These are phyloP conservation scores for Apis cerana DNA, from an alignment of 1,140 invertebrate species.

Conservation along the genomic window DNA sequence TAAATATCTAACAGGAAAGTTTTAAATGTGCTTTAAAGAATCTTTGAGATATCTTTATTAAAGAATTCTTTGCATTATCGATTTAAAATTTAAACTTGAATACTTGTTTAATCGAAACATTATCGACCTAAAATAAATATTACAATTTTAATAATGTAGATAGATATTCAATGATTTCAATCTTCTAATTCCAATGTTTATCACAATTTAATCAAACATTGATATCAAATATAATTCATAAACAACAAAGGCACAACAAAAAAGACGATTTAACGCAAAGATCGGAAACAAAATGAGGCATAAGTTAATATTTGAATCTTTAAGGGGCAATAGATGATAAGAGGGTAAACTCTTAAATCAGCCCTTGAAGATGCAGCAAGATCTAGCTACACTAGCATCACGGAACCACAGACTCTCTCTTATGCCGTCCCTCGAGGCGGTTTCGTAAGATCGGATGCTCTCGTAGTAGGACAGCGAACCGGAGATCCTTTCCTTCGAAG, in stretches of 20 bases:
- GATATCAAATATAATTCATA: too few species aligned
- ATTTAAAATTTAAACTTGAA: background rate
- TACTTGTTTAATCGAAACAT: too few species aligned
- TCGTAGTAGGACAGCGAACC: slow-evolving; percentile 43
- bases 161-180: too few species aligned
- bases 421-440: slow-evolving; percentile 44
- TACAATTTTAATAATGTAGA: too few species aligned
- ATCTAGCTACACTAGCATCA: slow-evolving; percentile 14
- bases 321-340: background rate
- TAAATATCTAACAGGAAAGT: too few species aligned
- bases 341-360: slow-evolving; percentile 23
- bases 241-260: background rate
- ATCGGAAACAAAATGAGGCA: background rate
- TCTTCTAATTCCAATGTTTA: too few species aligned
- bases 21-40: background rate
- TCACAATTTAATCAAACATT: too few species aligned
- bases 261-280: background rate
- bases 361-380: slow-evolving; percentile 39
- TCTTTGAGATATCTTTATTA: background rate
- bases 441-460: slow-evolving; percentile 44
- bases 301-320: slow-evolving; percentile 1
- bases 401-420: slow-evolving; percentile 31
- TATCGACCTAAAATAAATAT: too few species aligned
- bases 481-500: slow-evolving; percentile 51
- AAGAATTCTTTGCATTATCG: background rate